Conservation (phyloP, 1,140 invertebrate species). For the Pseudomyrmex flavicornis region DNA sequence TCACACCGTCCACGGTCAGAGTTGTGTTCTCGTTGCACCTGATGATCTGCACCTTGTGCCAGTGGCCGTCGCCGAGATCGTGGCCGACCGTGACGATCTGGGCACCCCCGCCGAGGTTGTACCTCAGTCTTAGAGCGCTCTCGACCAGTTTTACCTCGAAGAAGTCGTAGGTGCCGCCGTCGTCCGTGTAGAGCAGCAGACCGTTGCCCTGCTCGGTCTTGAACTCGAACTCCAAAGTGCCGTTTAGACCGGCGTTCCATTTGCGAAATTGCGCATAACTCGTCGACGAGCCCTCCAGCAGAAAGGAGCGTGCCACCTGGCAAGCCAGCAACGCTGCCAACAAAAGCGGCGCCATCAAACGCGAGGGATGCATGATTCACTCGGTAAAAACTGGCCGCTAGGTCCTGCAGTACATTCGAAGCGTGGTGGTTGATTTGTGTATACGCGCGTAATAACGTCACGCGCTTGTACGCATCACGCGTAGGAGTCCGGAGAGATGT, state of each 20-base stretch:
- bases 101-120: conserved; percentile 94
- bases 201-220: conserved; percentile 96
- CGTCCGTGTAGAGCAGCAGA: conserved; percentile 95
- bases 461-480: conserved; percentile 26
- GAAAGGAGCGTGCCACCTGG: conserved; percentile 84
- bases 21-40: conserved; percentile 92
- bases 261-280: conserved; percentile 96
- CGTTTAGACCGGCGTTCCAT: conserved; percentile 95
- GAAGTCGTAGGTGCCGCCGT: conserved; percentile 97
- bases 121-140: conserved; percentile 93
- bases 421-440: neutral
- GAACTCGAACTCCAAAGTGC: conserved; percentile 96
- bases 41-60: conserved; percentile 94
- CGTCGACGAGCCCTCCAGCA: conserved; percentile 93
- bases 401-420: conserved; percentile 52
- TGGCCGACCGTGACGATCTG: conserved; percentile 94
- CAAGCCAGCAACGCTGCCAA: conserved; percentile 58
- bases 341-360: conserved; percentile 23
- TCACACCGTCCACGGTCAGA: conserved; percentile 92
- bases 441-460: neutral
- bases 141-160: conserved; percentile 97
- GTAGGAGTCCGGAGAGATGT: conserved; percentile 12
- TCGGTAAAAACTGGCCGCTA: conserved; percentile 26
- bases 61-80: conserved; percentile 94
- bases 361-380: conserved; percentile 61